Evolutionary conservation across 2,797 vertebrate genomes (phyloP).

Genomic region (Hypotaenidia philippensis): DNA sequence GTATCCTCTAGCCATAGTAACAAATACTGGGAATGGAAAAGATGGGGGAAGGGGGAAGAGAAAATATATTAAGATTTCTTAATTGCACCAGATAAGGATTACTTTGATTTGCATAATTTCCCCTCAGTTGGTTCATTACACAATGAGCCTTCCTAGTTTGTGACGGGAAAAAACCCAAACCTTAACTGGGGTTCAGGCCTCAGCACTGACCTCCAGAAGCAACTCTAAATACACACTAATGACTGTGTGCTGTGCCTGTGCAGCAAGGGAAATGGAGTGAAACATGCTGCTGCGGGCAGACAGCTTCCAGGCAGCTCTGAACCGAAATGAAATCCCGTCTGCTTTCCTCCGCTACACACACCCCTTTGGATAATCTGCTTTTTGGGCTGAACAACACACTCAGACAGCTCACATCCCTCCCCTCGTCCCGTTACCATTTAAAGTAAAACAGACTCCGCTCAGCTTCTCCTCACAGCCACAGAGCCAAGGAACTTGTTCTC

Average conservation of each 20-base stretch:
- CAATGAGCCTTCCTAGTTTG: not conserved
- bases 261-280: fast-evolving
- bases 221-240: not conserved
- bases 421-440: conserved; percentile 33
- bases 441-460: conserved; percentile 20
- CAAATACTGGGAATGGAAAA: not conserved
- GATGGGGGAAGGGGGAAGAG: not conserved
- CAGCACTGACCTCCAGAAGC: not conserved
- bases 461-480: not conserved
- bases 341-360: not conserved
- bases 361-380: not conserved
- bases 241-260: fast-evolving
- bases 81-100: not conserved
- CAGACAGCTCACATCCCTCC: not conserved
- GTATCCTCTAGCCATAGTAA: not conserved
- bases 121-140: not conserved
- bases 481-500: not conserved
- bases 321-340: not conserved
- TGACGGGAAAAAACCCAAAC: not conserved
- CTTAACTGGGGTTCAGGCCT: not conserved
- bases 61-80: not conserved
- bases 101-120: conserved; percentile 16
- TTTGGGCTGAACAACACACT: not conserved
- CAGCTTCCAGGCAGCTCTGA: not conserved
- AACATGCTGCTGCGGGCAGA: not conserved